Conservation (phyloP, 2,113 vertebrate genomes). For the Gallinago jamesoni region DNA sequence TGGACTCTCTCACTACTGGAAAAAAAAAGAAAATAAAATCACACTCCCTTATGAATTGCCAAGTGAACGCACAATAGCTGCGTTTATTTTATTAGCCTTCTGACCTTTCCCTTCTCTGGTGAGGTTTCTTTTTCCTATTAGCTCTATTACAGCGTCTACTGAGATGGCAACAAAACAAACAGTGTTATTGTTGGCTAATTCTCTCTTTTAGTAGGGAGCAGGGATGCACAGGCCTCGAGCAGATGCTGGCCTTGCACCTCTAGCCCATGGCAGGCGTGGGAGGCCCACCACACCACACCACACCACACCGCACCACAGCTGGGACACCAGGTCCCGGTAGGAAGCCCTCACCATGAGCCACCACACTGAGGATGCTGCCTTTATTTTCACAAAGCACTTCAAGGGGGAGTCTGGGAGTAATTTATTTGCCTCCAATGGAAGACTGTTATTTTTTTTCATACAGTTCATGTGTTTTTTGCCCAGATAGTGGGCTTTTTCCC, state of each 20-base stretch:
- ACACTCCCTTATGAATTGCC: neutral
- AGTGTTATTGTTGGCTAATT: conserved; percentile 46
- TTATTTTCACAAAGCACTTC: neutral
- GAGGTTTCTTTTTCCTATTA: conserved; percentile 63
- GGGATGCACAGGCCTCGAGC: neutral
- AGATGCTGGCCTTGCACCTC: neutral
- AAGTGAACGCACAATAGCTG: conserved; percentile 18
- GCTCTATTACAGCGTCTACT: conserved; percentile 35
- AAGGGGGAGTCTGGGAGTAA: neutral
- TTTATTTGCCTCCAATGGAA: neutral
- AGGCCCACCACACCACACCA: neutral
- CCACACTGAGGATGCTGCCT: fast-evolving
- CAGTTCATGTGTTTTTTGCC: neutral
- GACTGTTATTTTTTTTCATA: neutral
- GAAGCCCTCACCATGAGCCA: neutral
- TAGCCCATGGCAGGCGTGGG: fast-evolving
- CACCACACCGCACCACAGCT: neutral
- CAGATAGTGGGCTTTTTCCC: fast-evolving
- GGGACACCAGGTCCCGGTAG: neutral
- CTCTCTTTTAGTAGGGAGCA: neutral
- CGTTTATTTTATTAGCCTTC: conserved; percentile 65
- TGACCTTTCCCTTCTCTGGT: conserved; percentile 55
- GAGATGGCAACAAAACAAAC: conserved; percentile 67
- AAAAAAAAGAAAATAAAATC: neutral
- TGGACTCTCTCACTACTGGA: neutral